Evolutionary conservation across 1,140 invertebrate genomes (phyloP), one percentile per base, ranked within the genome.

Genomic region (Drosophila bifasciata): DNA sequence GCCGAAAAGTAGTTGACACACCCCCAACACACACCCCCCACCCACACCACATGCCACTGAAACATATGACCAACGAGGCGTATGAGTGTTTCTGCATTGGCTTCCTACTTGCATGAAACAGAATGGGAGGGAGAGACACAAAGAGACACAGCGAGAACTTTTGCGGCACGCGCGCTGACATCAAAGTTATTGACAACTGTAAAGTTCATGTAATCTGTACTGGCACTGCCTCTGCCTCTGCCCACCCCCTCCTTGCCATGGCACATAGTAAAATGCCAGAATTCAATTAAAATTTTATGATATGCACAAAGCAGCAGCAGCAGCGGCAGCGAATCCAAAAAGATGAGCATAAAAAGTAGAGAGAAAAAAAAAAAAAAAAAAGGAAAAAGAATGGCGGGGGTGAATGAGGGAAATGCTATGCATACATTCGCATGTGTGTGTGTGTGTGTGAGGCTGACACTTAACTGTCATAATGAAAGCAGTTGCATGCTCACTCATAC

Each of bases 261-360:
- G 32, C 36, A 72, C 74, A 88, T 88, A 80, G 70, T 76, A 76
- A 83, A 88, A 88, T 69, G 75, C 55, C 64, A 69, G 85, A 83
- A 88, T 88, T 88, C 83, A 88, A 88, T 88, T 88, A 88, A 88
- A 88, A 88, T 88, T 81, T 76, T 69, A 80, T 79, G 76, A 75
- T 79, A 75, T 72, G 67, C 72, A 76, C 74, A 81, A 88, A 88
- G 83, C 74, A 70, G 43, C 63, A 72, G 58, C 49, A 72, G 40
- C 23, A 25, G 6, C 23, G 5, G 50, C 60, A 56, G 39, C 41
- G 56, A 46, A 55, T 41, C 40, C 25, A 46, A 43, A 44, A 36
- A 36, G 11, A 36, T 36, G 45, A 8, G 43, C 23, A n/a, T n/a
- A n/a, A n/a, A n/a, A n/a, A 13, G 45, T 59, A 69, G 56, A 76